These are phyloP conservation scores for Scotopteryx bipunctaria DNA, from an alignment of 2,888 invertebrate species.

Conservation along the genomic window DNA sequence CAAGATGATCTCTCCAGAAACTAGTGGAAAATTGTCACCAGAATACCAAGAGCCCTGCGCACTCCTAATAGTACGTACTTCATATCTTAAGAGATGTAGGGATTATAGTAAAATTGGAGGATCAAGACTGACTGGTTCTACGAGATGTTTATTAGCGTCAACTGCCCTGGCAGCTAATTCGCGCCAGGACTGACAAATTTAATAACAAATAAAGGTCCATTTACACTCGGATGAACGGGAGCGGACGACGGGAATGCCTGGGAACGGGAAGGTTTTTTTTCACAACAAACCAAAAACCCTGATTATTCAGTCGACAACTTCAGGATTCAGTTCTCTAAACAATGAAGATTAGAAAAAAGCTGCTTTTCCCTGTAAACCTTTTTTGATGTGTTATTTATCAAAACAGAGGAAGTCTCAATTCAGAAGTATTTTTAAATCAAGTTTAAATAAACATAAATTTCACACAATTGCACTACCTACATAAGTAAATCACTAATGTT, in stretches of 20 bases:
- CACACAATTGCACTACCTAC: too few relatives aligned
- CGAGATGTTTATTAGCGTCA: slow-evolving; percentile 67
- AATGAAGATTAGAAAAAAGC: too few relatives aligned
- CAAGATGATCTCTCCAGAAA: slow-evolving; percentile 53
- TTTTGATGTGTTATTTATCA: too few relatives aligned
- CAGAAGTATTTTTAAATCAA: too few relatives aligned
- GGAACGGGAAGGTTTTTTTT: too few relatives aligned
- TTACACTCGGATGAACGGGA: slow-evolving; percentile 12
- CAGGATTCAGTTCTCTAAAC: too few relatives aligned
- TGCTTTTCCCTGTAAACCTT: too few relatives aligned
- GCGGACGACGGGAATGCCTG: background rate
- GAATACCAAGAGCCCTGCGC: slow-evolving; percentile 38
- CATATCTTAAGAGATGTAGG: slow-evolving; percentile 27
- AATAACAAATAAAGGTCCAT: slow-evolving; percentile 54
- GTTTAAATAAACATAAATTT: too few relatives aligned
- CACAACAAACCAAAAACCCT: background rate
- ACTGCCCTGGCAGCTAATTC: slow-evolving; percentile 63
- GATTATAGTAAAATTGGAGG: slow-evolving; percentile 35
- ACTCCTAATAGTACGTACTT: slow-evolving; percentile 25
- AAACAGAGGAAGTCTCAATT: too few relatives aligned
- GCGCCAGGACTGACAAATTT: slow-evolving; percentile 66
- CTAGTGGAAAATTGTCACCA: slow-evolving; percentile 54
- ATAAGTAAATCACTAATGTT: too few relatives aligned
- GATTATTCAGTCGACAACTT: background rate
- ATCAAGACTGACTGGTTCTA: slow-evolving; percentile 44